Evolutionary conservation across 2,113 vertebrate genomes (phyloP), one percentile per base, ranked within the genome.

Genomic region (Cyprinodon variegatus): DNA sequence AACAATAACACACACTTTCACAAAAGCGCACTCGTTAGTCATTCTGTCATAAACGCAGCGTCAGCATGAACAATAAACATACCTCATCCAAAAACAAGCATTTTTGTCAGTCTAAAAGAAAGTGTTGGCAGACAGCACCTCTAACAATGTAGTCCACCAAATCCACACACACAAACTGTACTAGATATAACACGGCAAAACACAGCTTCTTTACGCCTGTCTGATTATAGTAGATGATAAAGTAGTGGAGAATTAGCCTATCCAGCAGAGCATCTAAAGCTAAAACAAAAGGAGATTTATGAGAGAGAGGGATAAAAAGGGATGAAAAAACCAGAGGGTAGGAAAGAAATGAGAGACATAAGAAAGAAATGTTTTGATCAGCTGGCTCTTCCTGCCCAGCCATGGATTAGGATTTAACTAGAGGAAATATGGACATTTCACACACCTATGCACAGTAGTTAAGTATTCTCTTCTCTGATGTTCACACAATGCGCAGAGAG

Each of bases 11-110:
- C 4, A 48, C 61, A 79, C 72, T 70, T 17, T 71, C 38, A 75
- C 43, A 5, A 4, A 37, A 67, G 60, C 73, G 72, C 69, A 64
- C 82, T 78, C 84, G 85, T 91, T 89, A 87, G 79, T 91, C 88
- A 91, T 83, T 72, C 77, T 84, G 86, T 87, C 89, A 86, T 89
- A 81, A 91, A 90, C 80, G 82, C 83, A 78, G 39, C 78, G 89
- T 92, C 88, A 92, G 88, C 83, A 75, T 67, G 76, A 90, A 86
- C 86, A 89, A 88, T 82, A 86, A 88, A 84, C 78, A 83, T 41
- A 61, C 86, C 86, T 86, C 88, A 85, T 88, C 87, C 83, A 85
- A 90, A 29, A 89, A 90, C 76, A 85, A 83, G 75, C 74, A 69
- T 83, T 88, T 88, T 89, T 90, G 79, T 90, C 78, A 80, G 60